A percentile compares a stretch with the other conserved stretches of the same genome.
Conservation (phyloP, 2,113 vertebrate species). For the Scytalopus superciliaris region DNA sequence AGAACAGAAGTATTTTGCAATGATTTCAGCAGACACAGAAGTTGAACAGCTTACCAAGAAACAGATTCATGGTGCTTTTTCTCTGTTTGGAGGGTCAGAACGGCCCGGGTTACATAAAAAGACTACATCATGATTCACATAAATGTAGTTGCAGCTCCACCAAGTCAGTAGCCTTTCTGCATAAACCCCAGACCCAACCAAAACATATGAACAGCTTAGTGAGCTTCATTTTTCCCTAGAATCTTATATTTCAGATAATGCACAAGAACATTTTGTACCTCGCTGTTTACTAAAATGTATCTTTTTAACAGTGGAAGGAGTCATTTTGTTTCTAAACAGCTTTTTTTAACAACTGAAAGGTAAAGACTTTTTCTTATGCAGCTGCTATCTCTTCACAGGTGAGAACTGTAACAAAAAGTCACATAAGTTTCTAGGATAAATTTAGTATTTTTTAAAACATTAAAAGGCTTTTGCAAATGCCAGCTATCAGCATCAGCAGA, state of each 20-base stretch:
- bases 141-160: not conserved
- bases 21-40: not conserved
- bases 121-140: not conserved
- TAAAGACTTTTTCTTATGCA: not conserved
- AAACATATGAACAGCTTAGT: not conserved
- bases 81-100: not conserved
- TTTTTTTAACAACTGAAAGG: not conserved
- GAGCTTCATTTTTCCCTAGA: not conserved
- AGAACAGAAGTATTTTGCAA: not conserved
- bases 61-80: not conserved
- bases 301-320: not conserved
- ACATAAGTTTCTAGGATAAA: not conserved
- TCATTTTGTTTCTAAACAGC: not conserved
- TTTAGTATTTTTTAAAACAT: not conserved
- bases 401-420: not conserved
- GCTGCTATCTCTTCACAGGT: not conserved
- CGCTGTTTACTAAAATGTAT: not conserved
- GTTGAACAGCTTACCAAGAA: not conserved
- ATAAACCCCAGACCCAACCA: not conserved
- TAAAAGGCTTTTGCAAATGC: not conserved
- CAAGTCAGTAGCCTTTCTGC: not conserved
- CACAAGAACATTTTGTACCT: not conserved
- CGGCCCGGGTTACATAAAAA: not conserved
- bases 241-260: not conserved
- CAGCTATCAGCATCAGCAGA: not conserved